These are phyloP conservation scores for Hyles euphorbiae DNA, from an alignment of 1,140 invertebrate species.

Conservation along the genomic window DNA sequence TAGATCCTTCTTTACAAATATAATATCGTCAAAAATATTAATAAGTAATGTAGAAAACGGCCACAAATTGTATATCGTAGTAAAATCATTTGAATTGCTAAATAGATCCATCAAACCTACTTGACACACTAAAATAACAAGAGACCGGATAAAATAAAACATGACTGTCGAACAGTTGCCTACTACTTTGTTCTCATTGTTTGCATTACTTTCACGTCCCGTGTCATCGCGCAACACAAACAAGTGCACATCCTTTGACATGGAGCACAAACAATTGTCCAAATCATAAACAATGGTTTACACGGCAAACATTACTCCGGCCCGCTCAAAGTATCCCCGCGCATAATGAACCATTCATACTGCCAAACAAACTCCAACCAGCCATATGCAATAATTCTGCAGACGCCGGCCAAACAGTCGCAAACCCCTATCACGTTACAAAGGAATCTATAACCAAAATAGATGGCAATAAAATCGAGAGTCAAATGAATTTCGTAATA, in stretches of 20 bases:
- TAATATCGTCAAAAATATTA: too few species aligned
- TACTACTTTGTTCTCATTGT: constrained; percentile 30
- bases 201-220: constrained; percentile 36
- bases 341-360: constrained; percentile 74
- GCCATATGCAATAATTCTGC: constrained; percentile 74
- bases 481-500: constrained; percentile 56
- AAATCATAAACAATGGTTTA: constrained; percentile 74
- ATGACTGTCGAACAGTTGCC: too few species aligned
- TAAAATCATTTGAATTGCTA: too few species aligned
- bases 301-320: constrained; percentile 70
- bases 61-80: too few species aligned
- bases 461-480: constrained; percentile 63
- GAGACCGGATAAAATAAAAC: too few species aligned
- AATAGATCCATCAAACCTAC: too few species aligned
- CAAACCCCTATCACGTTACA: constrained; percentile 55
- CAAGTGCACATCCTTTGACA: constrained; percentile 73
- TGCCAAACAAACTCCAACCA: constrained; percentile 72
- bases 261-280: constrained; percentile 71
- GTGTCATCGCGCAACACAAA: constrained; percentile 47
- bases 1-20: too few species aligned
- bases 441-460: constrained; percentile 61
- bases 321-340: constrained; percentile 62
- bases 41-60: too few species aligned
- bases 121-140: too few species aligned
- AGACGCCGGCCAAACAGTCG: constrained; percentile 28